phyloP scores from a whole-genome alignment of 2,797 vertebrate species.

The Acanthurus lineatus region DNA sequence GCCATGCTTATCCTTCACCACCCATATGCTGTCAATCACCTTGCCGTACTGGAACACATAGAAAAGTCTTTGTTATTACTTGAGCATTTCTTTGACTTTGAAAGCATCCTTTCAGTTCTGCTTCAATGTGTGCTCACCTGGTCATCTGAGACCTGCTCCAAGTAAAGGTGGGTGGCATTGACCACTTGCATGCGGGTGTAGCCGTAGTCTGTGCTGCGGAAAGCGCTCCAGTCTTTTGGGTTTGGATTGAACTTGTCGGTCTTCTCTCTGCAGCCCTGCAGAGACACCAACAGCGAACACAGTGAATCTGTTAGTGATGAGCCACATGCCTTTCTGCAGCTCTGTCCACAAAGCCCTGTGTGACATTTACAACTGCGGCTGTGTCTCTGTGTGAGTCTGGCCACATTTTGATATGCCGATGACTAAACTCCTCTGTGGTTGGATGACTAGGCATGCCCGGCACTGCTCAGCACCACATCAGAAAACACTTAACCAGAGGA shows the following conservation, averaged over 20 bases:
- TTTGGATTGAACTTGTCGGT: conserved; percentile 88
- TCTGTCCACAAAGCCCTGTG: conserved; percentile 43
- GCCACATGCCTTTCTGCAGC: conserved; percentile 25
- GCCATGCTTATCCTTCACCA: conserved; percentile 88
- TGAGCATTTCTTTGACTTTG: not conserved
- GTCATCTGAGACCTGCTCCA: conserved; percentile 94
- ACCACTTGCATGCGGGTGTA: conserved; percentile 89
- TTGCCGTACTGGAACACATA: conserved; percentile 87
- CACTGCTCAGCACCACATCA: conserved; percentile 69
- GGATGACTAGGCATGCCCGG: conserved; percentile 60
- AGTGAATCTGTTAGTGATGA: conserved; percentile 24
- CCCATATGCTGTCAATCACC: conserved; percentile 90
- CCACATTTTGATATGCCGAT: conserved; percentile 63
- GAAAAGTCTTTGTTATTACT: conserved; percentile 35
- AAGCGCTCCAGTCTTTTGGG: conserved; percentile 89
- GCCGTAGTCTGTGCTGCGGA: conserved; percentile 90
- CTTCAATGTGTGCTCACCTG: conserved; percentile 82
- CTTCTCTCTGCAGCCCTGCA: conserved; percentile 90
- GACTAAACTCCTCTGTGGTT: conserved; percentile 73
- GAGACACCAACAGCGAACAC: conserved; percentile 37
- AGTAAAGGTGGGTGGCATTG: conserved; percentile 88
- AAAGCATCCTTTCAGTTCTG: not conserved
- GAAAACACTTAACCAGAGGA: conserved; percentile 62
- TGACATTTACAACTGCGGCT: conserved; percentile 64
- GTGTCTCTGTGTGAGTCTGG: conserved; percentile 53